Evolutionary conservation across 2,797 vertebrate genomes (phyloP), one percentile per base, ranked within the genome.

Genomic region (Pogoniulus pusillus): DNA sequence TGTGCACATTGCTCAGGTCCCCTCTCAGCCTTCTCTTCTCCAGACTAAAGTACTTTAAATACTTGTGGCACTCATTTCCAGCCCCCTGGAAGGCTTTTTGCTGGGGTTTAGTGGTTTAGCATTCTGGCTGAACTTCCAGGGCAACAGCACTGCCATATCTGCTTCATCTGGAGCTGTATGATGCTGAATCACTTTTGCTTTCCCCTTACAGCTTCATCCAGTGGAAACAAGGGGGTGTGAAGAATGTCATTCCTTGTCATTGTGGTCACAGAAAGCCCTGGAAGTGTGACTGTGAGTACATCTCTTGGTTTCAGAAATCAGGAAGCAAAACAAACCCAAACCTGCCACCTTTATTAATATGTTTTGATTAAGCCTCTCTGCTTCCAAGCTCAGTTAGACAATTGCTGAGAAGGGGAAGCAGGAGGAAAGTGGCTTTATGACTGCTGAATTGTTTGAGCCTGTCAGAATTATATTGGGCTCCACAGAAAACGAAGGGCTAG

Each of bases 351-450:
- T 84, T 94, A 75, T 69, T 77, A 79, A 83, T 81, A 89, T 64
- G 64, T 95, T 88, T 80, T 60, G 83, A n/a, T 45, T 82, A 88
- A 77, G 2, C 29, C 30, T 47, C 12, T 37, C n/a, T 89, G 82
- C 30, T 87, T 93, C 60, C 73, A 85, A 91, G 68, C 35, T 58
- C 65, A 70, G 58, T 85, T 85, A 37, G 57, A 81, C 2, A 1
- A 35, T 89, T 87, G 83, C 53, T 69, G 75, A 20, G 2, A 26
- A 65, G 49, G 62, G 12, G 4, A 77, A 72, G 84, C 32, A 55
- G 41, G n/a, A 93, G 49, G 54, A 85, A 82, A 71, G 51, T 58
- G 53, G 51, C 78, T 95, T 92, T 85, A 85, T 76, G 73, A 72
- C 63, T 64, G 49, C 7, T 64, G 59, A 85, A 35, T 89, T 13